These are phyloP conservation scores for Platyscapa corneri DNA, from an alignment of 1,140 invertebrate species.

Conservation along the genomic window DNA sequence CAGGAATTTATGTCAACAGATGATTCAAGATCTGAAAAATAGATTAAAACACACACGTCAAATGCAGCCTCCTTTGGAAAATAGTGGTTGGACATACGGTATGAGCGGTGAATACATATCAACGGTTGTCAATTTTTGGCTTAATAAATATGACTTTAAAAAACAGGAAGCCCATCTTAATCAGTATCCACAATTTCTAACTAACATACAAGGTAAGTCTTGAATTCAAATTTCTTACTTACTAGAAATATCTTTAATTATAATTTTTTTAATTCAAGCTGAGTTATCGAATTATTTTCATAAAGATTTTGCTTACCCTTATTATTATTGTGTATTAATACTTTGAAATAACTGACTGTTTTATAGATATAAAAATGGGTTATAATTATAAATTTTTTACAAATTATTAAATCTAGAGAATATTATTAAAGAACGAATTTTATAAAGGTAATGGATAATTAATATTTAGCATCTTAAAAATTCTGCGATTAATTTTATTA, in stretches of 20 bases:
- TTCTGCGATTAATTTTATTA: no score
- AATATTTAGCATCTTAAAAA: no score
- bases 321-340: no score
- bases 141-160: conserved; percentile 82
- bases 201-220: conserved; percentile 77
- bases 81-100: conserved; percentile 80
- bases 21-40: conserved; percentile 63
- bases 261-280: no score
- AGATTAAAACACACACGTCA: conserved; percentile 68
- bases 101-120: conserved; percentile 78
- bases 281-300: no score
- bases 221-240: background rate
- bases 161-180: conserved; percentile 81
- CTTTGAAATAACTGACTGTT: no score
- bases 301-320: no score
- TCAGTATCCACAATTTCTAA: conserved; percentile 82
- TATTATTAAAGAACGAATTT: no score
- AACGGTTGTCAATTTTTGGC: conserved; percentile 82
- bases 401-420: no score
- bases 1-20: conserved; percentile 3
- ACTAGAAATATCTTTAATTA: background rate
- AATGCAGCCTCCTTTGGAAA: conserved; percentile 76
- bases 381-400: no score
- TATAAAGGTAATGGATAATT: no score
- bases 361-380: no score